Evolutionary conservation across 2,113 vertebrate species (phyloP).

Genomic region (Carassius auratus): DNA sequence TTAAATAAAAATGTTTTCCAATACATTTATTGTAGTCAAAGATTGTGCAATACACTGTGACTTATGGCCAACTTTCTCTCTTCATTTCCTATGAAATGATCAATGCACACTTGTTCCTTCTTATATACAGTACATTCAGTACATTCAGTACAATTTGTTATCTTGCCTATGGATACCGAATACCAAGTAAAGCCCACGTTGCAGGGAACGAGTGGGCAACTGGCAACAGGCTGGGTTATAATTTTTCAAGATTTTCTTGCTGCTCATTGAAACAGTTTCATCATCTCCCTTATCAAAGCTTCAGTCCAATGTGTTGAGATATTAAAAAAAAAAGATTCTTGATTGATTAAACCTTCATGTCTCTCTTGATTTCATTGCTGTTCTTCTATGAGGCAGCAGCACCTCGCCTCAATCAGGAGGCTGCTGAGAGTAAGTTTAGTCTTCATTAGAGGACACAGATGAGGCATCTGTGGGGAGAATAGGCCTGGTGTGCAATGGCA

Average conservation of each 20-base stretch:
- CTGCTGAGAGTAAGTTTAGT: conserved; percentile 43
- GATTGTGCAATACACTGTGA: not conserved
- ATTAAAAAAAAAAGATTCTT: not conserved
- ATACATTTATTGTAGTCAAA: no score
- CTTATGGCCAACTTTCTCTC: not conserved
- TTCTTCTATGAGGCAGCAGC: not conserved
- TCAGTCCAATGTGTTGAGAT: not conserved
- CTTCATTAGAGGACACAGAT: conserved; percentile 47
- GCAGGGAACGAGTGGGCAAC: not conserved
- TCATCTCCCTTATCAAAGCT: conserved; percentile 21
- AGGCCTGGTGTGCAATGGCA: conserved; percentile 41
- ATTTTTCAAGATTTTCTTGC: conserved; percentile 1
- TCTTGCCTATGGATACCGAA: not conserved
- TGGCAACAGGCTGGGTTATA: not conserved
- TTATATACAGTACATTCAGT: no score
- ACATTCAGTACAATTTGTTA: not conserved
- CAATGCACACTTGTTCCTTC: not conserved
- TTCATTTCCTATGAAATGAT: not conserved
- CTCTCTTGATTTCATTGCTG: not conserved
- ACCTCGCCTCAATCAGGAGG: conserved; percentile 10
- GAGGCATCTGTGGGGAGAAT: conserved; percentile 45
- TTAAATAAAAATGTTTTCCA: no score
- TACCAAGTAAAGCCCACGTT: not conserved
- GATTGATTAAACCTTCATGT: conserved; percentile 6
- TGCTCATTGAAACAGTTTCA: not conserved